These are phyloP conservation scores for Heteromyza rotundicornis DNA, from an alignment of 2,888 invertebrate genomes.

Conservation along the genomic window DNA sequence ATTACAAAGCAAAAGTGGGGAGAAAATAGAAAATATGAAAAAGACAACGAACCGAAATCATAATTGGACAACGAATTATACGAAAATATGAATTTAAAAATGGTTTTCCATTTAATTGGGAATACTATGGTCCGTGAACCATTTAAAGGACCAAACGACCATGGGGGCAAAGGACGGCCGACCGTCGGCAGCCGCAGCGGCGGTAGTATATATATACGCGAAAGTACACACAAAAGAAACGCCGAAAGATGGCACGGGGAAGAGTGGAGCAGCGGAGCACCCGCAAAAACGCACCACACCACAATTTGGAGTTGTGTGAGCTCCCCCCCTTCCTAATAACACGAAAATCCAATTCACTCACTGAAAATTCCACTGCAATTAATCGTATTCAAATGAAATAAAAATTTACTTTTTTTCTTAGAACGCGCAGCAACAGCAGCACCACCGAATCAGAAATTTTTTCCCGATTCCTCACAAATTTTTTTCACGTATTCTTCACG, in stretches of 20 bases:
- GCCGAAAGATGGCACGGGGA: neutral
- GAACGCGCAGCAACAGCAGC: neutral
- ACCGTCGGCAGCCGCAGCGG: neutral
- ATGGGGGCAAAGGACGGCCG: neutral
- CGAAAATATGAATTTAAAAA: constrained; percentile 5
- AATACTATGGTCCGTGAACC: neutral
- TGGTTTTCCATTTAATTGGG: neutral
- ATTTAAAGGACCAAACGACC: neutral
- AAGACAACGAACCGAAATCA: too few relatives aligned
- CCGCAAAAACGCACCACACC: neutral
- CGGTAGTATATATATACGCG: neutral
- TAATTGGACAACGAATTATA: too few relatives aligned
- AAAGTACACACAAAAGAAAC: neutral
- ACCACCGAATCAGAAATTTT: neutral
- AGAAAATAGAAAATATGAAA: constrained; percentile 8
- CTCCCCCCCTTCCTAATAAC: neutral
- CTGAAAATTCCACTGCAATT: neutral
- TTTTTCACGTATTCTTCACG: neutral
- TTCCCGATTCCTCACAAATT: neutral
- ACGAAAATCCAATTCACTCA: neutral
- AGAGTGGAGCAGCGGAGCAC: neutral
- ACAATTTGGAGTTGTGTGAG: too few relatives aligned
- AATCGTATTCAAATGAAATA: neutral
- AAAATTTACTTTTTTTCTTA: neutral
- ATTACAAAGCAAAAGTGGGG: neutral